Evolutionary conservation across 2,888 invertebrate genomes (phyloP).

Genomic region (Caenorhabditis auriculariae): DNA sequence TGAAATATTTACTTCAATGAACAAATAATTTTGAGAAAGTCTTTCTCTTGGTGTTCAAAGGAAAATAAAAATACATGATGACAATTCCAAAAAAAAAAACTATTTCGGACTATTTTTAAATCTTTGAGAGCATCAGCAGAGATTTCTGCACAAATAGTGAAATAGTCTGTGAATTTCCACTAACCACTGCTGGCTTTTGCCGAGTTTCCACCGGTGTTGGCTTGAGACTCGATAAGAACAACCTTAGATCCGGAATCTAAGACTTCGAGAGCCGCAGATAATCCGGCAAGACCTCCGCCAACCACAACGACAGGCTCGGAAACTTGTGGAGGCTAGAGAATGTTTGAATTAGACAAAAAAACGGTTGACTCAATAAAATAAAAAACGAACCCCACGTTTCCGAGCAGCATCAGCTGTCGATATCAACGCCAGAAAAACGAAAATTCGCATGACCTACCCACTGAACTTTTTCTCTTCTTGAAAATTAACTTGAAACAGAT

Average conservation of each 20-base stretch:
- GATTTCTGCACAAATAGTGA: background rate
- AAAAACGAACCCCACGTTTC: no score
- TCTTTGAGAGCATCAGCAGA: background rate
- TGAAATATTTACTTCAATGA: conserved; percentile 4
- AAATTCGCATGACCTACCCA: no score
- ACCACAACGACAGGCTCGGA: conserved; percentile 58
- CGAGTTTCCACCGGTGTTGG: conserved; percentile 59
- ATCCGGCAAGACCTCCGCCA: conserved; percentile 57
- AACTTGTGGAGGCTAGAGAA: conserved; percentile 11
- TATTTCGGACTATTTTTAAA: background rate
- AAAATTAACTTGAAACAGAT: no score
- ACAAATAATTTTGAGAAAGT: conserved; percentile 9
- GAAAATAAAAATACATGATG: no score
- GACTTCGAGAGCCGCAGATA: conserved; percentile 54
- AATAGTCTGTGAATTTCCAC: background rate
- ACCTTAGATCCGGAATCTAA: conserved; percentile 42
- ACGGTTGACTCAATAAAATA: no score
- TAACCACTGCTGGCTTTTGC: conserved; percentile 60
- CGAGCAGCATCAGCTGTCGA: no score
- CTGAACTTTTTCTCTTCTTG: no score
- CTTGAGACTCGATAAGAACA: conserved; percentile 55
- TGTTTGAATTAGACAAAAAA: no score
- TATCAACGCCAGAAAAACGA: no score
- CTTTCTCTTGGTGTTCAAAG: no score
- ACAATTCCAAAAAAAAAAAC: no score